Conservation (phyloP, 2,888 invertebrate species). For the Aleiodes testaceus region DNA sequence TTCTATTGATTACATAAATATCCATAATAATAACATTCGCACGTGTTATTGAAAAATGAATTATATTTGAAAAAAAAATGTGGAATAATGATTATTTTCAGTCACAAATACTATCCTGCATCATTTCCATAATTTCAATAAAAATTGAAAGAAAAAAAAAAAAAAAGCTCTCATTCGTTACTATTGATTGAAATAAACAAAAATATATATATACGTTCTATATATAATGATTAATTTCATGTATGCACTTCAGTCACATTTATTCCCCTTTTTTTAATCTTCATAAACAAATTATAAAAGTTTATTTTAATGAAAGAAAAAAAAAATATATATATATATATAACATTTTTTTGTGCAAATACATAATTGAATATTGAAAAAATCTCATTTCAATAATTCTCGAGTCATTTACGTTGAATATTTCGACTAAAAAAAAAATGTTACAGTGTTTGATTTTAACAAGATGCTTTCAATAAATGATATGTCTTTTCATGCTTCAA, state of each 20-base stretch:
- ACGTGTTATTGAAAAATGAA: not conserved
- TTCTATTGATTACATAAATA: too few relatives aligned
- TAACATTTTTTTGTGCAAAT: constrained; percentile 14
- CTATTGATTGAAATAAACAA: constrained; percentile 5
- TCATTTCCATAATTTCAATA: not conserved
- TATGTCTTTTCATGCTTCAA: constrained; percentile 4
- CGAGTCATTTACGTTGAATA: not conserved
- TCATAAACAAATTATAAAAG: not conserved
- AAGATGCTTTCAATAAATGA: not conserved
- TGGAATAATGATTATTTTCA: not conserved
- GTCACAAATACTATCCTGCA: constrained; percentile 24
- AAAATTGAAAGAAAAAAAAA: not conserved
- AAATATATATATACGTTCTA: constrained; percentile 18
- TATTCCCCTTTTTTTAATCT: not conserved
- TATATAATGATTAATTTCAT: constrained; percentile 19
- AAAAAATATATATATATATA: not conserved
- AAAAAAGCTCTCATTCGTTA: constrained; percentile 1
- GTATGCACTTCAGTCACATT: constrained; percentile 25
- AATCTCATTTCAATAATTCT: not conserved
- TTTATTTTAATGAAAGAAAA: constrained; percentile 7
- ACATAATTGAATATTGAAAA: constrained; percentile 5
- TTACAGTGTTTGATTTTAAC: not conserved
- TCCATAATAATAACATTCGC: too few relatives aligned
- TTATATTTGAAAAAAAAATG: not conserved
- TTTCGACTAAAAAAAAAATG: not conserved